Evolutionary conservation across 2,888 invertebrate species (phyloP).

Genomic region (Diloba caeruleocephala): DNA sequence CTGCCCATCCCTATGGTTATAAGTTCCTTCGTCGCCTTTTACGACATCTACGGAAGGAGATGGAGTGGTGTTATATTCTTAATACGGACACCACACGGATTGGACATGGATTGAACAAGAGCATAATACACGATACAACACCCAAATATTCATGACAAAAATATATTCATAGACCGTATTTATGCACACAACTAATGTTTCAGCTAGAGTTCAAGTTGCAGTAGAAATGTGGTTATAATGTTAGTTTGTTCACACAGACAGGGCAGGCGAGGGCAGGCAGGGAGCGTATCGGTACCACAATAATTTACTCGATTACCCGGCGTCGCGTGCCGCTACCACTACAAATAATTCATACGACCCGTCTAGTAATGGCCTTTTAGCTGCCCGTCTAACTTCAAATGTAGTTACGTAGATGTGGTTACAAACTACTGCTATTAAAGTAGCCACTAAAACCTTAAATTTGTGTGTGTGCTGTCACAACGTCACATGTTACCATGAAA

Average conservation of each 20-base stretch:
- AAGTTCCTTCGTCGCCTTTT: too few species aligned
- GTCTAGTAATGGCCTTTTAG: conserved; percentile 86
- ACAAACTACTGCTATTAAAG: conserved; percentile 77
- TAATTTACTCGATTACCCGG: conserved; percentile 75
- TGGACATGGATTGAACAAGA: too few species aligned
- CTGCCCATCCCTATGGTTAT: too few species aligned
- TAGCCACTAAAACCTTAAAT: conserved; percentile 74
- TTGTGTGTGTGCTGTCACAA: conserved; percentile 48
- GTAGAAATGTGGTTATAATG: conserved; percentile 37
- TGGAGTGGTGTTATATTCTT: too few species aligned
- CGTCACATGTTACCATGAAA: conserved; percentile 37
- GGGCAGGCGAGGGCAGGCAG: conserved; percentile 23
- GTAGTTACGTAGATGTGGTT: conserved; percentile 76
- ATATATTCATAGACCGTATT: conserved; percentile 8
- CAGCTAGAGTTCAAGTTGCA: conserved; percentile 42
- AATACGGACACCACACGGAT: too few species aligned
- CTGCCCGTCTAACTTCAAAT: conserved; percentile 82
- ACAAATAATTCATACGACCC: conserved; percentile 86
- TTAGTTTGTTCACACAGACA: conserved; percentile 33
- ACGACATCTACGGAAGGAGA: too few species aligned
- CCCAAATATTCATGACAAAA: too few species aligned
- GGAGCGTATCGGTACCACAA: conserved; percentile 67
- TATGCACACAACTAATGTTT: conserved; percentile 21
- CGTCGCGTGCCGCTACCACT: conserved; percentile 75
- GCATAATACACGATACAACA: too few species aligned